Percentiles rank a stretch among this genome's conserved stretches.
These are phyloP conservation scores for Saiga tatarica DNA, from an alignment of 2,113 vertebrate species.

Conservation along the genomic window DNA sequence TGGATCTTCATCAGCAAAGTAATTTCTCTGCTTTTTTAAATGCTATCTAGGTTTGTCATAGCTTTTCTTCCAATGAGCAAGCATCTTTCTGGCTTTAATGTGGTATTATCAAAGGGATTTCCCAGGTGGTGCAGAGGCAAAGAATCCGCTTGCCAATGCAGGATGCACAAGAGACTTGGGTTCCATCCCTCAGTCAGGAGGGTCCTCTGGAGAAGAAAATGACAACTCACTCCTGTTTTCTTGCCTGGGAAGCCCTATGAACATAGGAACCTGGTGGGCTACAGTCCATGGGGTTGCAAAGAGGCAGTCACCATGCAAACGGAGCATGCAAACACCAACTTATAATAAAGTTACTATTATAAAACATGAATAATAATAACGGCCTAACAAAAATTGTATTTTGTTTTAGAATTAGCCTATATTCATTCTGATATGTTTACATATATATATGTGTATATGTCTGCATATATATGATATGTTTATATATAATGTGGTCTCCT, in stretches of 20 bases:
- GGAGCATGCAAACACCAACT: neutral
- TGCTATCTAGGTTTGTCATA: neutral
- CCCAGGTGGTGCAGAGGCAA: neutral
- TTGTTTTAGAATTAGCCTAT: neutral
- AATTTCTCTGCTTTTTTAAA: neutral
- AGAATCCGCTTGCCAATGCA: neutral
- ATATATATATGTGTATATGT: neutral
- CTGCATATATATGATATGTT: neutral
- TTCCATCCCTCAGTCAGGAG: neutral
- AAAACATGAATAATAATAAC: slow-evolving; percentile 11
- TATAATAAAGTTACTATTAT: neutral
- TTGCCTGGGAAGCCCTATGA: neutral
- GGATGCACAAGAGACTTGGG: neutral
- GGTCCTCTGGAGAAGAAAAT: neutral
- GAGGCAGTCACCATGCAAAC: neutral
- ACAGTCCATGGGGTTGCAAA: neutral
- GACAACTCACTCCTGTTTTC: neutral
- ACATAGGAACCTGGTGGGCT: neutral
- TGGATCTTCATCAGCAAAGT: neutral
- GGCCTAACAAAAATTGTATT: neutral
- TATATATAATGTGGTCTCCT: neutral
- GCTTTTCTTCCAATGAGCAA: neutral
- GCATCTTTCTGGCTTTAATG: neutral
- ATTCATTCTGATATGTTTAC: neutral
- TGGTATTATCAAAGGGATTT: neutral